phyloP scores from a whole-genome alignment of 2,113 vertebrate genomes.

The Chaenogobius annularis region DNA sequence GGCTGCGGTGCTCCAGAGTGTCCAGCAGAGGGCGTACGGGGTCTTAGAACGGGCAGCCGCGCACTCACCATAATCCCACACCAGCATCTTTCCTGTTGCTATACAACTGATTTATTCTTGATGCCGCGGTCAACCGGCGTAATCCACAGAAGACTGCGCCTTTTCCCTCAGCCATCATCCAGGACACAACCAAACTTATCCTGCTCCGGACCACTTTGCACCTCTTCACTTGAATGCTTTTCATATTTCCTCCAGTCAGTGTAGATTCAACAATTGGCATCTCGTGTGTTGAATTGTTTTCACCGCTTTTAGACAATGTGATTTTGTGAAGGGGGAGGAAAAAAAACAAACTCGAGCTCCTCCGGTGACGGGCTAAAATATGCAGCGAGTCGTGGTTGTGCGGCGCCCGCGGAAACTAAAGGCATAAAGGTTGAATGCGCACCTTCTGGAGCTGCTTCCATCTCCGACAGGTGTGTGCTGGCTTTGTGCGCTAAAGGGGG shows the following conservation, averaged over 20 bases:
- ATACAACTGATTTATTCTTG: conserved; percentile 62
- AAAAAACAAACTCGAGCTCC: conserved; percentile 10
- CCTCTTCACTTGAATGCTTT: conserved; percentile 23
- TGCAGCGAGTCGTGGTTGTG: conserved; percentile 43
- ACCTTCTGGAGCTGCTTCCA: conserved; percentile 38
- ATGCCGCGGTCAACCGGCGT: conserved; percentile 52
- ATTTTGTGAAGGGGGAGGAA: neutral
- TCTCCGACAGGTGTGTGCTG: conserved; percentile 69
- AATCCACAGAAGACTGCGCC: conserved; percentile 51
- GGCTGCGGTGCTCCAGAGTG: conserved; percentile 12
- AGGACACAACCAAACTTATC: conserved; percentile 43
- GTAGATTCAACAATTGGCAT: conserved; percentile 53
- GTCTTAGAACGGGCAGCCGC: conserved; percentile 36
- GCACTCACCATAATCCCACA: conserved; percentile 34
- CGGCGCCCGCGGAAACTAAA: conserved; percentile 43
- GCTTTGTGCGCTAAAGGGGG: conserved; percentile 36
- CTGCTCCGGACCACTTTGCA: conserved; percentile 31
- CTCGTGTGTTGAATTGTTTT: conserved; percentile 25
- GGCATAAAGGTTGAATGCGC: conserved; percentile 39
- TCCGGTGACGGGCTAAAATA: conserved; percentile 11
- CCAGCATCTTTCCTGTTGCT: conserved; percentile 67
- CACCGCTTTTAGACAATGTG: conserved; percentile 18
- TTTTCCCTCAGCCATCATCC: conserved; percentile 19
- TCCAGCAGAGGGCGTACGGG: conserved; percentile 65
- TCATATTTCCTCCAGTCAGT: conserved; percentile 34